These are phyloP conservation scores for Sclerurus mexicanus DNA, from an alignment of 2,113 vertebrate genomes.

Conservation along the genomic window DNA sequence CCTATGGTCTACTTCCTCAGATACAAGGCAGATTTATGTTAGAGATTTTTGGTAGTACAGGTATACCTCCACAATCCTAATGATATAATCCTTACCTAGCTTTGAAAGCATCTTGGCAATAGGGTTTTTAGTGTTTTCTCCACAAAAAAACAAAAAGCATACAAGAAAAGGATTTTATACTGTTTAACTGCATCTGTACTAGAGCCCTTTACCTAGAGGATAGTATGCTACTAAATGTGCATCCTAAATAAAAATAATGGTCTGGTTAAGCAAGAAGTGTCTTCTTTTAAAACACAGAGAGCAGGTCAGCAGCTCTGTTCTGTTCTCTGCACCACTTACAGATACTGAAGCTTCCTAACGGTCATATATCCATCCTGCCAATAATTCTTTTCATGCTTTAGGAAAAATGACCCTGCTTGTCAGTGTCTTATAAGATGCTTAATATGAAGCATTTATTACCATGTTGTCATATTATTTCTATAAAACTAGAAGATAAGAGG, in stretches of 20 bases:
- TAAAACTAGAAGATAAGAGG: background rate
- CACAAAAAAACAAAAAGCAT: background rate
- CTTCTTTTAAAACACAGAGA: background rate
- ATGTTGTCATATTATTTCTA: background rate
- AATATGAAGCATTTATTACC: background rate
- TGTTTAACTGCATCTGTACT: background rate
- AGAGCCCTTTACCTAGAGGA: background rate
- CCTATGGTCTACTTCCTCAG: background rate
- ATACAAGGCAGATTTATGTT: background rate
- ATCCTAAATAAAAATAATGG: background rate
- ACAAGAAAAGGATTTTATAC: background rate
- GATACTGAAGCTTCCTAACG: background rate
- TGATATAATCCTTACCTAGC: background rate
- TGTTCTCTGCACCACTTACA: background rate
- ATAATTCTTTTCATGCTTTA: background rate
- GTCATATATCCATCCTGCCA: background rate
- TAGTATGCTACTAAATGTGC: background rate
- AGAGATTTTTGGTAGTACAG: background rate
- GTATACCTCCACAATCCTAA: background rate
- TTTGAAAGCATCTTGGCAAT: background rate
- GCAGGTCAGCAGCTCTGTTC: background rate
- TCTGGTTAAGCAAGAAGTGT: background rate
- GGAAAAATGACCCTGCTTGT: background rate
- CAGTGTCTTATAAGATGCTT: background rate
- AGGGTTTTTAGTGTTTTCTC: background rate